phyloP scores from a whole-genome alignment of 1,140 invertebrate genomes.

The Trichoplusia ni region DNA sequence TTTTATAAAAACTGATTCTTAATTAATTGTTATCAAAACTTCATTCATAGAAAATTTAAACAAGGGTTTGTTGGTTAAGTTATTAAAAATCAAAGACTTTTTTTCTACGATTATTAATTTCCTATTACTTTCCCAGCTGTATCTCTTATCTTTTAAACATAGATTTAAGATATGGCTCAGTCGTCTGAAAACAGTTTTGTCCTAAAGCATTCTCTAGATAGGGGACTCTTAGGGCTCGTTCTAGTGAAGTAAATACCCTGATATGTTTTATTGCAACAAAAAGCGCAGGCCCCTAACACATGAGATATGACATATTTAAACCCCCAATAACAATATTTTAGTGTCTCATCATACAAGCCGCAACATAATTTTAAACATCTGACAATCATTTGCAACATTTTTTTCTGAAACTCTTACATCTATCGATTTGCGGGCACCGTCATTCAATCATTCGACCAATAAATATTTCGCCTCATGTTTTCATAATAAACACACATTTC shows the following conservation, averaged over 20 bases:
- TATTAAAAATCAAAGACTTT: too few relatives aligned
- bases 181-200: too few relatives aligned
- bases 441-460: conserved; percentile 58
- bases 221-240: too few relatives aligned
- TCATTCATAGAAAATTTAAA: too few relatives aligned
- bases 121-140: too few relatives aligned
- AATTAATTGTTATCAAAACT: too few relatives aligned
- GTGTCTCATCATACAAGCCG: conserved; percentile 8
- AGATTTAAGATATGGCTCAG: too few relatives aligned
- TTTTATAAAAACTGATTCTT: too few relatives aligned
- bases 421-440: conserved; percentile 13
- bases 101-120: too few relatives aligned
- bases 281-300: neutral
- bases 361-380: conserved; percentile 6
- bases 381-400: neutral
- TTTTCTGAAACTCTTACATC: conserved; percentile 4
- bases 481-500: conserved; percentile 55
- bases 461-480: conserved; percentile 67
- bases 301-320: conserved; percentile 16
- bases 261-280: neutral
- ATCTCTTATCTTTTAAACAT: too few relatives aligned
- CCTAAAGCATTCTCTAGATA: too few relatives aligned
- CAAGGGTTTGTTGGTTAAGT: too few relatives aligned
- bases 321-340: conserved; percentile 15
- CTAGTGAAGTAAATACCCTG: neutral